phyloP scores from a whole-genome alignment of 92 coral and sea anemone species.

The Parazoanthus darwini region DNA sequence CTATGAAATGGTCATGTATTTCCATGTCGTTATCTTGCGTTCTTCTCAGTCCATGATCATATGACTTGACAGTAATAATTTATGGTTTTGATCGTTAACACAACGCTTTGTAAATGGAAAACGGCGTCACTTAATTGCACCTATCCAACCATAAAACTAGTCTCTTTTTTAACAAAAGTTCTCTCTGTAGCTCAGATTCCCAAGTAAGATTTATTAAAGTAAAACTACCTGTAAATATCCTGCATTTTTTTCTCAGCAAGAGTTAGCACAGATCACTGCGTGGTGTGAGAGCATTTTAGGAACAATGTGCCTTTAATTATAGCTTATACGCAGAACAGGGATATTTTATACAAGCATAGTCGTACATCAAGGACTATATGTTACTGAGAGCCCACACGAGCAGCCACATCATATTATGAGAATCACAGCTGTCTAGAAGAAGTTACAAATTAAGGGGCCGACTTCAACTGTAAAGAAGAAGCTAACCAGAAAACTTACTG shows the following conservation, averaged over 20 bases:
- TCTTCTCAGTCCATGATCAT: background rate
- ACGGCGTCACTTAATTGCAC: background rate
- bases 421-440: background rate
- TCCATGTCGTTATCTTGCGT: slow-evolving; percentile 32
- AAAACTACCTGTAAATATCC: slow-evolving; percentile 24
- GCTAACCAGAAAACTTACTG: background rate
- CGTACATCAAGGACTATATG: background rate
- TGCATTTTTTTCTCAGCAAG: slow-evolving; percentile 47
- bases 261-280: slow-evolving; percentile 25
- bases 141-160: background rate
- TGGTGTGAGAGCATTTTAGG: slow-evolving; percentile 40
- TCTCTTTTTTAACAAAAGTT: background rate
- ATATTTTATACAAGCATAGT: slow-evolving; percentile 1
- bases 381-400: slow-evolving; percentile 15
- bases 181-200: background rate
- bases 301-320: slow-evolving; percentile 46
- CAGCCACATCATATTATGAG: background rate
- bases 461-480: background rate
- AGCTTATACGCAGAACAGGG: background rate
- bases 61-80: slow-evolving; percentile 30
- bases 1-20: background rate
- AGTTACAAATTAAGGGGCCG: background rate
- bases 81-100: slow-evolving; percentile 19
- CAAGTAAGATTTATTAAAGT: background rate
- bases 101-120: background rate